Percentiles rank a stretch among this genome's conserved stretches.
These are phyloP conservation scores for Mus spicilegus DNA, from an alignment of 2,113 vertebrate species.

Conservation along the genomic window DNA sequence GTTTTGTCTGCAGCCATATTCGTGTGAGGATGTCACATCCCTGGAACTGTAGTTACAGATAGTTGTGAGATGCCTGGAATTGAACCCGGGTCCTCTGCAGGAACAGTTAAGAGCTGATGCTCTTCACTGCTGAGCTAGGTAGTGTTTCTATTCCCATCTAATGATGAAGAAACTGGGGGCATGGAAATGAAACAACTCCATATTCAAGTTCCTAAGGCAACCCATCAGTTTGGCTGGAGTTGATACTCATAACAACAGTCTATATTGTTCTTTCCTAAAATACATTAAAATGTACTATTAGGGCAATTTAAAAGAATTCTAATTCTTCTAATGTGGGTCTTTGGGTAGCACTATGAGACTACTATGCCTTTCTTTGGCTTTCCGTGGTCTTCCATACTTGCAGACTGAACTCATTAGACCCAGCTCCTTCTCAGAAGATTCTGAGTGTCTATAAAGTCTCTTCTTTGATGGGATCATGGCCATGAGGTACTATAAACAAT, in stretches of 20 bases:
- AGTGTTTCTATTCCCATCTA: constrained; percentile 28
- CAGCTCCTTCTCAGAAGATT: background rate
- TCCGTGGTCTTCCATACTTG: background rate
- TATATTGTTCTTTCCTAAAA: constrained; percentile 42
- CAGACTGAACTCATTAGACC: background rate
- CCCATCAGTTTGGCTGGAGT: background rate
- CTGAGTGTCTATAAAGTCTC: background rate
- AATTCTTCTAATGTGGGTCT: background rate
- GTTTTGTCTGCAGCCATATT: background rate
- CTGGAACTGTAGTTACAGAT: background rate
- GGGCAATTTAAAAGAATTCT: background rate
- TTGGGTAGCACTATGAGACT: background rate
- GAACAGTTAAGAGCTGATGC: background rate
- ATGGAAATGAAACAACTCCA: background rate
- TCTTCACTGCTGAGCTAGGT: background rate
- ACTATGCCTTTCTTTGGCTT: constrained; percentile 6
- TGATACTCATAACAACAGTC: background rate
- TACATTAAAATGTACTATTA: constrained; percentile 5
- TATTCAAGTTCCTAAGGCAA: background rate
- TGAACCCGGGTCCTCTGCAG: background rate
- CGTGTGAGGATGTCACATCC: background rate
- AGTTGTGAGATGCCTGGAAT: background rate
- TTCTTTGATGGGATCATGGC: background rate
- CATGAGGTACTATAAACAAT: constrained; percentile 18
- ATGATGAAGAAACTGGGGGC: background rate